phyloP scores from a whole-genome alignment of 2,797 vertebrate genomes.

The Cichlasoma orientale region DNA sequence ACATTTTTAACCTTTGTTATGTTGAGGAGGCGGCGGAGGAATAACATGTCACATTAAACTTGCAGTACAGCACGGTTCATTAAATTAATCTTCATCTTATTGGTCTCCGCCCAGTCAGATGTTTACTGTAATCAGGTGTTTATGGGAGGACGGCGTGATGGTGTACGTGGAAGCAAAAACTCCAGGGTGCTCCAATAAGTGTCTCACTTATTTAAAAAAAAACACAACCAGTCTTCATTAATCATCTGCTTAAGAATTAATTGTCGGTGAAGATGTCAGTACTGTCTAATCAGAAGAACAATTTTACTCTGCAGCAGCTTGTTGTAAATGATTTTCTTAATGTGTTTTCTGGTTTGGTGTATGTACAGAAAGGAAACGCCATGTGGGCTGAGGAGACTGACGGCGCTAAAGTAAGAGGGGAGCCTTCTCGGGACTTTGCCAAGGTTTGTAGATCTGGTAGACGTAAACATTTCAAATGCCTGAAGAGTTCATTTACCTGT shows the following conservation, averaged over 20 bases:
- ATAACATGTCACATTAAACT: constrained; percentile 54
- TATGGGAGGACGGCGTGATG: not conserved
- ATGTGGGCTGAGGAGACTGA: constrained; percentile 91
- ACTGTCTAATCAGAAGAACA: not conserved
- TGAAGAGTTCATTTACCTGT: not conserved
- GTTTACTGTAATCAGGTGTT: constrained; percentile 11
- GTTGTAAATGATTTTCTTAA: not conserved
- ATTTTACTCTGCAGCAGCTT: not conserved
- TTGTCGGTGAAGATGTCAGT: not conserved
- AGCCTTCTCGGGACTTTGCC: constrained; percentile 96
- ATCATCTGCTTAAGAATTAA: not conserved
- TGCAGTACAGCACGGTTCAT: constrained; percentile 24
- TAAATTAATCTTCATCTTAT: constrained; percentile 22
- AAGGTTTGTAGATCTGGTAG: constrained; percentile 83
- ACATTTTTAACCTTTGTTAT: constrained; percentile 68
- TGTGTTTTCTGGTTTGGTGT: constrained; percentile 5
- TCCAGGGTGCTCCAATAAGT: not conserved
- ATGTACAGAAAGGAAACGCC: constrained; percentile 77
- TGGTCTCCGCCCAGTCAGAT: not conserved
- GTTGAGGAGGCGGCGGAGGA: constrained; percentile 25
- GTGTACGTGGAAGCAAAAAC: not conserved
- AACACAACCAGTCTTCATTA: not conserved
- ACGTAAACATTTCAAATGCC: constrained; percentile 6
- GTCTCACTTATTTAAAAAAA: not conserved
- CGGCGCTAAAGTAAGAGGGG: constrained; percentile 84